Conservation (phyloP, 2,888 invertebrate genomes). For the Gortyna flavago region DNA sequence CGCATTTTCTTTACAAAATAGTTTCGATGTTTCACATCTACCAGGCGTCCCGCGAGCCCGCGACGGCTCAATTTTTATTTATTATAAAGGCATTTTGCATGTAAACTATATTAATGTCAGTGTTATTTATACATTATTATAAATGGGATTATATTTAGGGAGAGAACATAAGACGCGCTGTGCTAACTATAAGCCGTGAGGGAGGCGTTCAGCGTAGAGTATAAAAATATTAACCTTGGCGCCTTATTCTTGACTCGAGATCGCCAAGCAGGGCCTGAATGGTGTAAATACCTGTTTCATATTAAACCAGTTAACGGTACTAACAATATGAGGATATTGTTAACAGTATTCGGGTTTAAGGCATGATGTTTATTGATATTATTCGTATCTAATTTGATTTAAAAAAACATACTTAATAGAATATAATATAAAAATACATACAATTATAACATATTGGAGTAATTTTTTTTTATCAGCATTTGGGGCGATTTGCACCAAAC, state of each 20-base stretch:
- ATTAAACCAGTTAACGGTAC: constrained; percentile 87
- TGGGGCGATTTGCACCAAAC: not conserved
- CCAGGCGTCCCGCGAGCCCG: not conserved
- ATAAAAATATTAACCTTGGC: constrained; percentile 82
- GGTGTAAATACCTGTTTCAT: constrained; percentile 89
- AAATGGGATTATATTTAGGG: constrained; percentile 43
- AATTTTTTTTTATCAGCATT: not conserved
- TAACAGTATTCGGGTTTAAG: constrained; percentile 6
- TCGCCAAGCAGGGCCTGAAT: constrained; percentile 89
- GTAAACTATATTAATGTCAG: constrained; percentile 23
- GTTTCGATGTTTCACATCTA: not conserved
- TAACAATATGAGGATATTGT: constrained; percentile 69
- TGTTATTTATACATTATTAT: not conserved
- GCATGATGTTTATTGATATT: not conserved
- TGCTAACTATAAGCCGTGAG: constrained; percentile 81
- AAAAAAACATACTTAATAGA: constrained; percentile 1
- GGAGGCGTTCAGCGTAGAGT: constrained; percentile 66
- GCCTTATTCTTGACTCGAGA: constrained; percentile 88
- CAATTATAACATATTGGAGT: not conserved
- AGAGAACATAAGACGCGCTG: constrained; percentile 76
- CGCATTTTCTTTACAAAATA: not conserved
- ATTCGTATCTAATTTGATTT: not conserved
- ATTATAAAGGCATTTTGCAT: not conserved
- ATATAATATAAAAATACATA: not conserved
- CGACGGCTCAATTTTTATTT: not conserved